phyloP scores from a whole-genome alignment of 2,888 invertebrate genomes.

The Nymphalis polychloros region DNA sequence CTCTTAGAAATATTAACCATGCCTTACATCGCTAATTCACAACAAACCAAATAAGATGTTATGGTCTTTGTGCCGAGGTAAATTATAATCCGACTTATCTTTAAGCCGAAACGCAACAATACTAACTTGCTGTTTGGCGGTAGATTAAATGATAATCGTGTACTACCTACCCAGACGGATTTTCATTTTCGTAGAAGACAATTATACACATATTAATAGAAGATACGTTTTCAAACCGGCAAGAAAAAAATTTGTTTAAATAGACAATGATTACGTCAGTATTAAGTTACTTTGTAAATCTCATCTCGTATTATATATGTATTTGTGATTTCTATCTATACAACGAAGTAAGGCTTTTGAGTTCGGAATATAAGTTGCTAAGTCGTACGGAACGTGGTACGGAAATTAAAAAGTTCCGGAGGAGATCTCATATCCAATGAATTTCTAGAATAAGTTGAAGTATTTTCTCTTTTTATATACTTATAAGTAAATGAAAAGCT shows the following conservation, averaged over 20 bases:
- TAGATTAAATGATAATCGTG: no score
- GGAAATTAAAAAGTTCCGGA: conserved; percentile 24
- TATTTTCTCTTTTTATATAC: neutral
- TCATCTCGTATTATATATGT: neutral
- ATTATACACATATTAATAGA: neutral
- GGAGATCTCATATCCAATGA: conserved; percentile 2
- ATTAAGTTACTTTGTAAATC: neutral
- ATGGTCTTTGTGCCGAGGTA: no score
- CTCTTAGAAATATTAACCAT: no score
- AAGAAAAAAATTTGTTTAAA: no score
- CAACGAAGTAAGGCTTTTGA: conserved; percentile 1
- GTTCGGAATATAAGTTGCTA: conserved; percentile 6
- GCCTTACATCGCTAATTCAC: no score
- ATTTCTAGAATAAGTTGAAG: conserved; percentile 4
- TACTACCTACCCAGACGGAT: no score
- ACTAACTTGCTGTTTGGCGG: no score
- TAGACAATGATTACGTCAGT: neutral
- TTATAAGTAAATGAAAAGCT: neutral
- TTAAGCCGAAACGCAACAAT: no score
- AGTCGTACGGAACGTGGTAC: conserved; percentile 1
- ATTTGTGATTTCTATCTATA: conserved; percentile 4
- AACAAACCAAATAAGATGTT: no score
- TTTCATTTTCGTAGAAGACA: neutral
- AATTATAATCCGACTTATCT: no score
- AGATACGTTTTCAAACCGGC: no score